These are phyloP conservation scores for Lasioglossum calceatum DNA, from an alignment of 2,888 invertebrate genomes.

Conservation along the genomic window DNA sequence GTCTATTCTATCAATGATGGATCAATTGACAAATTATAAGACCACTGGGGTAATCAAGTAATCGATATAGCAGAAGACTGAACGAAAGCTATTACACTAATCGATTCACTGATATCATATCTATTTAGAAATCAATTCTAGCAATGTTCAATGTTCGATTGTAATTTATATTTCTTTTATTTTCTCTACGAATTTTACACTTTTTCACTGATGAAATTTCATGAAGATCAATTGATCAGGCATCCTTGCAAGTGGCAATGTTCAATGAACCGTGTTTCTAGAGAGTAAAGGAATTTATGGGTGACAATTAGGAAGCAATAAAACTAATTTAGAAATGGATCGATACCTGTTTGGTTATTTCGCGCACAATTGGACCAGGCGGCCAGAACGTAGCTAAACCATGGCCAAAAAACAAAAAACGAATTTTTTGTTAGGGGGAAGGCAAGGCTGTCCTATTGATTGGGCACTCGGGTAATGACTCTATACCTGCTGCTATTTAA, in stretches of 20 bases:
- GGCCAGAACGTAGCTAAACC: too few species aligned
- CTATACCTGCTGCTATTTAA: too few species aligned
- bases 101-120: background rate
- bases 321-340: background rate
- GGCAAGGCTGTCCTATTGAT: too few species aligned
- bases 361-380: too few species aligned
- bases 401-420: too few species aligned
- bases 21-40: constrained; percentile 52
- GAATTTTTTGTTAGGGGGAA: too few species aligned
- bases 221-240: background rate
- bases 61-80: constrained; percentile 24
- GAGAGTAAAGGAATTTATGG: background rate
- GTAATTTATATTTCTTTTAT: background rate
- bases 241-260: background rate
- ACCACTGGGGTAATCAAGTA: constrained; percentile 8
- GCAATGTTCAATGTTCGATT: background rate
- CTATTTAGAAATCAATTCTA: background rate
- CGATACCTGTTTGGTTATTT: background rate
- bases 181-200: background rate
- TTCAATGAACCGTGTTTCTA: background rate
- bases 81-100: background rate
- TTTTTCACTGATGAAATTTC: background rate
- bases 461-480: too few species aligned
- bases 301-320: background rate
- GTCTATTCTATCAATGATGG: constrained; percentile 38